phyloP scores from a whole-genome alignment of 2,888 invertebrate species.

The Lochmaea crataegi region DNA sequence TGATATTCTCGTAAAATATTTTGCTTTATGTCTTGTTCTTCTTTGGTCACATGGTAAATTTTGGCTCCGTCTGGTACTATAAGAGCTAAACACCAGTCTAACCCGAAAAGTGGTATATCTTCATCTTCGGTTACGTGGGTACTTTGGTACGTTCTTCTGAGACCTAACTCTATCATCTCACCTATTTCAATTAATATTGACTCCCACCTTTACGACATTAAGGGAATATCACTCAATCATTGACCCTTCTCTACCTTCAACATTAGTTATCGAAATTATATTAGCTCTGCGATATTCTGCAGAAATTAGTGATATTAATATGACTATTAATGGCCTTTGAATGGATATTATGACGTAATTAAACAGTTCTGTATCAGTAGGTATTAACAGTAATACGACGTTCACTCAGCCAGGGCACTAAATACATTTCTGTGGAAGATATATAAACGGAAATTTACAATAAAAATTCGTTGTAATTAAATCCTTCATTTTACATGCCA shows the following conservation, averaged over 20 bases:
- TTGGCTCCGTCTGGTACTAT: too few species aligned
- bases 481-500: not conserved
- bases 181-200: not conserved
- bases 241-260: conserved; percentile 7
- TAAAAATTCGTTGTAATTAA: too few species aligned
- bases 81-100: too few species aligned
- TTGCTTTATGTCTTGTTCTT: too few species aligned
- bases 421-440: not conserved
- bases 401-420: conserved; percentile 14
- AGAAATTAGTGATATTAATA: conserved; percentile 24
- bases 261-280: not conserved
- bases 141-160: too few species aligned
- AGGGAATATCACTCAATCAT: not conserved
- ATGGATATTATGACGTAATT: conserved; percentile 16
- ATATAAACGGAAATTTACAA: too few species aligned
- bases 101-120: too few species aligned
- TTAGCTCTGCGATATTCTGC: conserved; percentile 1
- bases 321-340: conserved; percentile 13
- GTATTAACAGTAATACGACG: conserved; percentile 20
- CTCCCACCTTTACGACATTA: not conserved
- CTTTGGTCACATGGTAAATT: too few species aligned
- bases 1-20: too few species aligned
- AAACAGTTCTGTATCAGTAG: conserved; percentile 23
- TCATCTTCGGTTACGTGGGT: too few species aligned
- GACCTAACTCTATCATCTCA: too few species aligned